Percentiles rank a stretch among this genome's conserved stretches.
Evolutionary conservation across 2,797 vertebrate species (phyloP).

Genomic region (Parambassis ranga): DNA sequence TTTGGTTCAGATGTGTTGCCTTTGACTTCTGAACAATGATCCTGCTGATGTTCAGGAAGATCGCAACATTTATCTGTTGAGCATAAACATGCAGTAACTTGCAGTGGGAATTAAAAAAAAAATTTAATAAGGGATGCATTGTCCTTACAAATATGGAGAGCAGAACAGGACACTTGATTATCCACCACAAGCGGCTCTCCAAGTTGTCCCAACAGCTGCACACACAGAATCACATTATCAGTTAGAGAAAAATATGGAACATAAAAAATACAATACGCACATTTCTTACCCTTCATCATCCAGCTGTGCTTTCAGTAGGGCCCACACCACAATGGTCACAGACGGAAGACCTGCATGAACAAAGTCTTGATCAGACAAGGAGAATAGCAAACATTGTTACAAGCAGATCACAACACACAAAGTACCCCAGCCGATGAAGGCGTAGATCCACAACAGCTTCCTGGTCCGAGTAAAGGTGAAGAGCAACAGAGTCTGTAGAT

Average conservation of each 20-base stretch:
- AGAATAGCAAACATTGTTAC: neutral
- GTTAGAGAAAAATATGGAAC: too few species aligned
- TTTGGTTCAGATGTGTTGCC: constrained; percentile 53
- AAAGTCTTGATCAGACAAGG: neutral
- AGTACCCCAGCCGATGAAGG: constrained; percentile 75
- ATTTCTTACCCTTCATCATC: constrained; percentile 36
- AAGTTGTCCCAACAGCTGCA: constrained; percentile 54
- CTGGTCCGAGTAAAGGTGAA: constrained; percentile 68
- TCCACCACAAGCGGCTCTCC: constrained; percentile 53
- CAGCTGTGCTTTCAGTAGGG: constrained; percentile 26
- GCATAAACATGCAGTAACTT: neutral
- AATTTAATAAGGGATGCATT: too few species aligned
- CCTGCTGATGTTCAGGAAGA: constrained; percentile 79
- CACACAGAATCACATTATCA: neutral
- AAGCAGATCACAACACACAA: neutral
- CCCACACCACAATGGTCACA: constrained; percentile 23
- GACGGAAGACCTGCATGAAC: constrained; percentile 22
- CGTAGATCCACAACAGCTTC: constrained; percentile 74
- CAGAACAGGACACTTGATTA: constrained; percentile 54
- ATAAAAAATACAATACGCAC: too few species aligned
- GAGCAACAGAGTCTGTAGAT: constrained; percentile 77
- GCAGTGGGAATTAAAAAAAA: too few species aligned
- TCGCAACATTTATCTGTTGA: constrained; percentile 71
- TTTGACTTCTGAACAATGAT: constrained; percentile 72
- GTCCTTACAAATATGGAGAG: constrained; percentile 47